Percentiles rank a stretch among this genome's conserved stretches.
These are phyloP conservation scores for Adoxophyes honmai DNA, from an alignment of 1,140 invertebrate species.

Conservation along the genomic window DNA sequence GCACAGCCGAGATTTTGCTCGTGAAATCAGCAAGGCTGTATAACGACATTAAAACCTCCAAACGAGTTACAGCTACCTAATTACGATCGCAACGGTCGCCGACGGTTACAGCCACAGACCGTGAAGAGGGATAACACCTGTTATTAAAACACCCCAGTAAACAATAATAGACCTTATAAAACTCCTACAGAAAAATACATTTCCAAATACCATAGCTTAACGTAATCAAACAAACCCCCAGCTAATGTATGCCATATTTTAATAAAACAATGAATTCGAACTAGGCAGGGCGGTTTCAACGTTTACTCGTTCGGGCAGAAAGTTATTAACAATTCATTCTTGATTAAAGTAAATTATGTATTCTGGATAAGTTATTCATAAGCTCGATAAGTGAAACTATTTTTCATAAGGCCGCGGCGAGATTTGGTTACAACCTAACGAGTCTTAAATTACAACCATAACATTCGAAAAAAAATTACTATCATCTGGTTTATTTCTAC, in stretches of 20 bases:
- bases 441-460: too few relatives aligned
- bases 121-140: conserved; percentile 56
- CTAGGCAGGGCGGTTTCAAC: not conserved
- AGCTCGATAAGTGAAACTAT: too few relatives aligned
- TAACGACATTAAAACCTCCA: conserved; percentile 21
- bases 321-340: not conserved
- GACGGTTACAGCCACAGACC: conserved; percentile 54
- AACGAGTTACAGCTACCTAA: conserved; percentile 41
- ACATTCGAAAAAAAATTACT: too few relatives aligned
- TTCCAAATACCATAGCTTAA: not conserved
- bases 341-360: not conserved
- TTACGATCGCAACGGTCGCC: conserved; percentile 42
- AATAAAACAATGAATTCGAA: conserved; percentile 3
- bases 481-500: too few relatives aligned
- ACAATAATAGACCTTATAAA: conserved; percentile 4
- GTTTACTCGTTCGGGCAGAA: conserved; percentile 1
- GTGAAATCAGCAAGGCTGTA: too few relatives aligned
- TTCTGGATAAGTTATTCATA: too few relatives aligned
- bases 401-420: too few relatives aligned
- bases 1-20: too few relatives aligned
- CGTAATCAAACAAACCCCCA: conserved; percentile 1
- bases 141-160: conserved; percentile 32
- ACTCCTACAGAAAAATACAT: not conserved
- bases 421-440: too few relatives aligned
- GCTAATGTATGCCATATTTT: conserved; percentile 10